A percentile compares a stretch with the other conserved stretches of the same genome.
Evolutionary conservation across 2,888 invertebrate species (phyloP).

Genomic region (Pandemis heparana): DNA sequence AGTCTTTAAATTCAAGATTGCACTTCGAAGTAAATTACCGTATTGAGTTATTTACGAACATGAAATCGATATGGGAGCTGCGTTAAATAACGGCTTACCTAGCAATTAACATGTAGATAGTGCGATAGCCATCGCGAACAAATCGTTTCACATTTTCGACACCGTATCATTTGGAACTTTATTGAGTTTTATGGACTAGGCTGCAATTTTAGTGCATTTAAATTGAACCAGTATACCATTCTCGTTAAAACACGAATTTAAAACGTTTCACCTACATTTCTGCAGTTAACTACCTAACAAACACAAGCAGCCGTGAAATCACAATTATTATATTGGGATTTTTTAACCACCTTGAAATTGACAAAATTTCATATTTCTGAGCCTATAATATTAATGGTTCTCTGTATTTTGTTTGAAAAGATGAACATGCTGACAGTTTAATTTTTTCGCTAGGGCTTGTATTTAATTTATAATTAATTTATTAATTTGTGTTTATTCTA

Average conservation of each 20-base stretch:
- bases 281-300: no score
- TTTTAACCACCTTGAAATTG: no score
- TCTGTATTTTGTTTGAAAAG: no score
- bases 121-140: constrained; percentile 16
- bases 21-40: constrained; percentile 56
- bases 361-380: no score
- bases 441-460: no score
- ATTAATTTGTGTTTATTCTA: no score
- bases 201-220: background rate
- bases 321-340: no score
- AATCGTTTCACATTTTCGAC: constrained; percentile 15
- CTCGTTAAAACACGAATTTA: background rate
- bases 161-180: constrained; percentile 12
- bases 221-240: background rate
- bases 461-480: no score
- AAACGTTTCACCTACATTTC: background rate
- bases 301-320: no score
- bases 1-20: constrained; percentile 52
- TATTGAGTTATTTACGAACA: constrained; percentile 54
- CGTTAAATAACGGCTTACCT: constrained; percentile 20
- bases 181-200: background rate
- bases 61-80: constrained; percentile 36
- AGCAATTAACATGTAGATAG: constrained; percentile 18
- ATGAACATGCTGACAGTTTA: no score
- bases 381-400: no score